These are phyloP conservation scores for Anguilla japonica DNA, from an alignment of 2,113 vertebrate species.

Conservation along the genomic window DNA sequence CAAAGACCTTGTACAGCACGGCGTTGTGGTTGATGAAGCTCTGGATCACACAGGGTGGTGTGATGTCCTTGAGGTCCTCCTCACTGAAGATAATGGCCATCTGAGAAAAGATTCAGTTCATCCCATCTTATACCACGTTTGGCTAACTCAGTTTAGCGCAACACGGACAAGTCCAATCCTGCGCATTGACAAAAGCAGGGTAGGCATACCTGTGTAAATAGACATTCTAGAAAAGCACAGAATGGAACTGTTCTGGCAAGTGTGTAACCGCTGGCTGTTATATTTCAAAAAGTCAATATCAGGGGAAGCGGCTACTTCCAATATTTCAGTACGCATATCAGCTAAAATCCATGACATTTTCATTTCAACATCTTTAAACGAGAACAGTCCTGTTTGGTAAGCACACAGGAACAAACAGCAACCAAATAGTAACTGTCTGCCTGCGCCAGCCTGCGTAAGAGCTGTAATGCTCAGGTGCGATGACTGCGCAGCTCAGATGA, in stretches of 20 bases:
- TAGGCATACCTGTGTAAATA: not conserved
- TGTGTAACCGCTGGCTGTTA: not conserved
- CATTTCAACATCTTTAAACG: not conserved
- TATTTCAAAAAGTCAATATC: not conserved
- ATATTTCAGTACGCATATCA: not conserved
- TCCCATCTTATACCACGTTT: not conserved
- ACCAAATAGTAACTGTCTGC: too few relatives aligned
- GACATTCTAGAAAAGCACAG: not conserved
- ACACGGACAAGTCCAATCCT: not conserved
- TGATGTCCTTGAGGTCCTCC: constrained; percentile 88
- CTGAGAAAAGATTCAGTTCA: constrained; percentile 58
- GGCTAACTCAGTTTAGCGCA: not conserved
- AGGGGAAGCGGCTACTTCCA: not conserved
- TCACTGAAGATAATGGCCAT: constrained; percentile 98
- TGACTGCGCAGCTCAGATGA: not conserved
- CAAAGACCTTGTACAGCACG: constrained; percentile 96
- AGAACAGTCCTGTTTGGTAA: too few relatives aligned
- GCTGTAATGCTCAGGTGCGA: not conserved
- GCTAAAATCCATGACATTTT: not conserved
- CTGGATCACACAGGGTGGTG: constrained; percentile 93
- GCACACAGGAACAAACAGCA: too few relatives aligned
- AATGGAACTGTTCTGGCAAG: not conserved
- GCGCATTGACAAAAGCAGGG: not conserved
- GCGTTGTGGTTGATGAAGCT: constrained; percentile 99
- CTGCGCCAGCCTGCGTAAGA: too few relatives aligned